Base-by-base conservation (phyloP, 2,888 invertebrate genomes). In the Drosophila suboccidentalis region DNA sequence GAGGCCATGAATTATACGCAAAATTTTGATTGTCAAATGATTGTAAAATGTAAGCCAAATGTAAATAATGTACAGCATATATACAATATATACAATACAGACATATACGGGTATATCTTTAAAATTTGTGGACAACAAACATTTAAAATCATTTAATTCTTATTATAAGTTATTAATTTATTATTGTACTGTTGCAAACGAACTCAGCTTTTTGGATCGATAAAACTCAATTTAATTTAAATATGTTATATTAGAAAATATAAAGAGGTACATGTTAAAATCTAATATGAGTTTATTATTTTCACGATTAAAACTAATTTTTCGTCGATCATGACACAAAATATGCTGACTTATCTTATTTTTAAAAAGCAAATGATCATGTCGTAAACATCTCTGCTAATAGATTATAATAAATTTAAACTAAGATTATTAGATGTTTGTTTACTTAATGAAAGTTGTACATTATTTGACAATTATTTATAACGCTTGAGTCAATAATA, bases 401-500 rank as follows among this genome's bases (percentile, higher is more conserved):
- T 15, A 41, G 15, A 22, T 22, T 4, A 22, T 4, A 22, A 22
- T 4, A 17, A 29, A 17, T 29, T 6, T 41, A 17, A 39, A 6
- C 3, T 34, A n/a, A 19, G 19, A 55, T 34, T 55, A n/a, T 34
- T 43, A 44, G n/a, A 34, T 55, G n/a, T 22, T 32, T 44, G 22
- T 36, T 13, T 36, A 46, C 26, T 58, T 36, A 10, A 10, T 34
- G 34, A 38, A 49, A n/a, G 26, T 17, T 54, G 32, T 17, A 11
- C n/a, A 51, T 73, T 62, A 66, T 75, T 57, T 58, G 38, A 15
- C 69, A 76, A 79, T 82, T 73, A 71, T 71, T 74, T 77, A 66
- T 79, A 53, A 54, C 51, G 80, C 69, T 76, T 80, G 49, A 71
- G 68, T 68, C 66, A 82, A 85, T 68, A 77, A 67, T 71, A 80